phyloP scores from a whole-genome alignment of 2,888 invertebrate genomes.

The Apantesis nais region DNA sequence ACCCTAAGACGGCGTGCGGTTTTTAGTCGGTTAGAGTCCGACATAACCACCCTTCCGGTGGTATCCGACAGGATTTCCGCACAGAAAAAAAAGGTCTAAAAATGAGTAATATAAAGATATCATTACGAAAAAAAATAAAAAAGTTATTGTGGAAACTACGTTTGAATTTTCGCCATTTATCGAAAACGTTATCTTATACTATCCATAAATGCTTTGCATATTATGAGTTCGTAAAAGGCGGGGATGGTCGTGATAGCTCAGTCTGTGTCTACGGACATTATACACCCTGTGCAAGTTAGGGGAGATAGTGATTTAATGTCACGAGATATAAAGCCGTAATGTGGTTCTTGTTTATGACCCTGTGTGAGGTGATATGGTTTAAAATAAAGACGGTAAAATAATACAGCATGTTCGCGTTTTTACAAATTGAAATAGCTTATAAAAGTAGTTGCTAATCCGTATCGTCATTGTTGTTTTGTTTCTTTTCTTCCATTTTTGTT shows the following conservation, averaged over 20 bases:
- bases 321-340: slow-evolving; percentile 34
- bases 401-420: not conserved
- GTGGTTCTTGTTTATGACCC: slow-evolving; percentile 39
- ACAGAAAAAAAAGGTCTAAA: too few species aligned
- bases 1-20: too few species aligned
- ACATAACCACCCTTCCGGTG: too few species aligned
- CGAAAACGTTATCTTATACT: slow-evolving; percentile 18
- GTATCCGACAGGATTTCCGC: too few species aligned
- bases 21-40: too few species aligned
- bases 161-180: slow-evolving; percentile 8
- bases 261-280: slow-evolving; percentile 15
- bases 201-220: slow-evolving; percentile 36
- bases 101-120: not conserved
- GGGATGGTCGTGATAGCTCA: slow-evolving; percentile 34
- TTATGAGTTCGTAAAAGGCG: slow-evolving; percentile 41
- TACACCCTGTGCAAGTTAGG: slow-evolving; percentile 15
- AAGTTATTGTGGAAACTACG: not conserved
- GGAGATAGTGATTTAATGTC: slow-evolving; percentile 41
- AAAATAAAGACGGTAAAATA: slow-evolving; percentile 1
- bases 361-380: slow-evolving; percentile 1
- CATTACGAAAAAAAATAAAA: not conserved
- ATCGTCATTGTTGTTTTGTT: not conserved
- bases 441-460: not conserved
- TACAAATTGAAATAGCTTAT: not conserved
- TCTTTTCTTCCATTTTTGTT: not conserved